These are phyloP conservation scores for Stictocephala bisonia DNA, from an alignment of 2,888 invertebrate genomes.

Conservation along the genomic window DNA sequence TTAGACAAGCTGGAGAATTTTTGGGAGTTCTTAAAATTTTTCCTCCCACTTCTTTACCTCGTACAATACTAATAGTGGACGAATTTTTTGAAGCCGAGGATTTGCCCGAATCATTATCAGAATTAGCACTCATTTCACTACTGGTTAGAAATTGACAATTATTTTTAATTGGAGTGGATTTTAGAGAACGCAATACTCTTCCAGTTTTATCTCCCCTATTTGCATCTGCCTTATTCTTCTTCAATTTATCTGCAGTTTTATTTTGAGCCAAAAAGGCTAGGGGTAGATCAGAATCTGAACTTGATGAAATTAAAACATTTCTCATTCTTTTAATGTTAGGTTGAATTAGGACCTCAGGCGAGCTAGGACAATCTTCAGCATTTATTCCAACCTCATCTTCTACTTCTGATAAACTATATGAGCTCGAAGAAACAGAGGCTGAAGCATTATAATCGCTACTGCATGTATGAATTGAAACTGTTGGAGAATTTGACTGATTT, in stretches of 20 bases:
- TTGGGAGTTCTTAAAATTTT: slow-evolving; percentile 4
- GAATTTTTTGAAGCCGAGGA: too few species aligned
- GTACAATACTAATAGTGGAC: neutral
- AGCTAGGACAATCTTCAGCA: slow-evolving; percentile 1
- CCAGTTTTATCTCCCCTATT: too few species aligned
- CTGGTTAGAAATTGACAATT: too few species aligned
- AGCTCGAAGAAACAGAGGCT: neutral
- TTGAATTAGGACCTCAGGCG: slow-evolving; percentile 11
- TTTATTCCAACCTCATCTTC: neutral
- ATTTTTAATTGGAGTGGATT: too few species aligned
- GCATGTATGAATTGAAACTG: neutral
- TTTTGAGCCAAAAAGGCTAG: neutral
- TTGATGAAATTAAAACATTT: neutral
- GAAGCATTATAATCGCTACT: neutral
- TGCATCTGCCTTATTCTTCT: too few species aligned
- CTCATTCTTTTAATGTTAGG: neutral
- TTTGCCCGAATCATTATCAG: too few species aligned
- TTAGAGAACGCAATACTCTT: too few species aligned
- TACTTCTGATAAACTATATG: neutral
- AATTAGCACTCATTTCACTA: too few species aligned
- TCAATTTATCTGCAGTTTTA: neutral
- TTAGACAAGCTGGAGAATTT: slow-evolving; percentile 7
- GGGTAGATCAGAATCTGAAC: slow-evolving; percentile 32
- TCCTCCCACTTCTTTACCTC: slow-evolving; percentile 16
- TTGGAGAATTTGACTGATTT: neutral